Evolutionary conservation across 2,888 invertebrate genomes (phyloP).

Genomic region (Heteromurus nitidus): DNA sequence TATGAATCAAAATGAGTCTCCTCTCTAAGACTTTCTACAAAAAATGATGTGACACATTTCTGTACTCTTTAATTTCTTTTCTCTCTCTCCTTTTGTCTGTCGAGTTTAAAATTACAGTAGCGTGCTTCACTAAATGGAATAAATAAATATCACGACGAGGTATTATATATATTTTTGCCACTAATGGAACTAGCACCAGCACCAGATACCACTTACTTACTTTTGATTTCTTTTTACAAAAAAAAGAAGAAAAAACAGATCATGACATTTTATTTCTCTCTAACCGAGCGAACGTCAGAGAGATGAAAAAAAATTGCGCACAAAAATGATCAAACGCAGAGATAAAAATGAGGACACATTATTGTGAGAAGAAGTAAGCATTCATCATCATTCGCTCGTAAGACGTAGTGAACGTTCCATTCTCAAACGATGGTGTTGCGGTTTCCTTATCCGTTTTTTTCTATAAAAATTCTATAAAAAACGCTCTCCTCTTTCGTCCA

Average conservation of each 20-base stretch:
- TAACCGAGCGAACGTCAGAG: not conserved
- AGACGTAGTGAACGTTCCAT: too few relatives aligned
- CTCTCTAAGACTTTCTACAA: conserved; percentile 17
- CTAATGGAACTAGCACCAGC: too few relatives aligned
- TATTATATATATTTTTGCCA: not conserved
- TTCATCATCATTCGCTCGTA: conserved; percentile 14
- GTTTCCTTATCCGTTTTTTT: conserved; percentile 31
- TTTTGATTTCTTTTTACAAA: not conserved
- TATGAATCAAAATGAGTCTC: too few relatives aligned
- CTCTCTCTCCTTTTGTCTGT: not conserved
- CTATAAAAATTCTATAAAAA: too few relatives aligned
- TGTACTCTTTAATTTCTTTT: conserved; percentile 20
- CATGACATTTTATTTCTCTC: conserved; percentile 37
- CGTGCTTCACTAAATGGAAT: conserved; percentile 15
- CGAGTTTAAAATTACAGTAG: not conserved
- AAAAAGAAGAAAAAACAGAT: conserved; percentile 27
- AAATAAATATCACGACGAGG: conserved; percentile 49
- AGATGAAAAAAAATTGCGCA: conserved; percentile 7
- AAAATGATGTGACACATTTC: conserved; percentile 38
- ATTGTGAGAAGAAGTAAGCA: too few relatives aligned
- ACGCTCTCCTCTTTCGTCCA: too few relatives aligned
- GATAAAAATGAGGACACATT: conserved; percentile 44
- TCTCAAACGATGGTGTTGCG: conserved; percentile 30
- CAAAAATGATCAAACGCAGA: conserved; percentile 31
- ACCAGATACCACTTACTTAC: too few relatives aligned